Base-by-base conservation (phyloP, 2,888 invertebrate species). In the Epirrhoe alternata region DNA sequence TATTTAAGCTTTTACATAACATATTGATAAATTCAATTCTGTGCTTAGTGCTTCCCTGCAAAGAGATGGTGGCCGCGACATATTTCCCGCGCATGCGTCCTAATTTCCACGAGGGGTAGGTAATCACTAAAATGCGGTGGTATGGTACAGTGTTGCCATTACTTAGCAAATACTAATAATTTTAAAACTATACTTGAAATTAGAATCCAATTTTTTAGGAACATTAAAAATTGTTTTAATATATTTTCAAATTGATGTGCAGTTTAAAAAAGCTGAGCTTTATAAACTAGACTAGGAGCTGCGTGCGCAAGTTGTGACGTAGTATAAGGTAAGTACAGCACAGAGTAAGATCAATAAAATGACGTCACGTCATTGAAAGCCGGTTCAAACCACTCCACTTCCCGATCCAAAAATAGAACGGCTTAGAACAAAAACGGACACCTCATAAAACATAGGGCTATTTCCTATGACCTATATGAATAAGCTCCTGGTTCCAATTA, bases 51-150 rank as follows among this genome's bases (percentile, higher is more conserved):
- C 83, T 82, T 84, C 88, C 89, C 90, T 86, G 88, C 88, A 87
- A 83, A 83, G 83, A 87, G 86, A 84, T 84, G 84, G 82, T 81
- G 47, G 80, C 72, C 74, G 71, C 82, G 90, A 90, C 90, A 92
- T 91, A 77, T 89, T 90, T 87, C 86, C 75, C 84, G 81, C 92
- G 92, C 92, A 90, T 92, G 92, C 92, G 92, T 86, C 63, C 61
- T 73, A 74, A 81, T 79, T 84, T 82, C 81, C 81, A 74, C 76
- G 74, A 75, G 75, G 78, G 81, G 81, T 83, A 89, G 61, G 85
- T 84, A 90, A 90, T 91, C 88, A 87, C 89, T 92, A 90, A 84
- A 79, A 75, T 78, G 74, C 70, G 72, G 73, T 75, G 75, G 79
- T 80, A 73, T 68, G 60, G 60, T 8, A 30, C 56, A 67, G 80